Percentiles rank a stretch among this genome's conserved stretches.
phyloP scores from a whole-genome alignment of 1,140 invertebrate species.

The Caenorhabditis latens region DNA sequence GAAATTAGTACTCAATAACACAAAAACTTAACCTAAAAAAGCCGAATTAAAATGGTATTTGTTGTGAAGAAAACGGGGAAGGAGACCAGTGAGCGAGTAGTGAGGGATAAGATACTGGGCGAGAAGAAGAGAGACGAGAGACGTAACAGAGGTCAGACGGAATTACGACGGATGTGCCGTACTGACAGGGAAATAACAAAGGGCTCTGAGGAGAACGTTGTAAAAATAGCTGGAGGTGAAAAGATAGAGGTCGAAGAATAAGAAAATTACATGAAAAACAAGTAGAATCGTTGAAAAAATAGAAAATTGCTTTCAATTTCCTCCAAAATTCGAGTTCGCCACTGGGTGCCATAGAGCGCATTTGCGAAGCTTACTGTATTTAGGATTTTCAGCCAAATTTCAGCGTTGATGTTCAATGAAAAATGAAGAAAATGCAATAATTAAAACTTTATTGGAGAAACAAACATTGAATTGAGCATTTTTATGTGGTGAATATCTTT shows the following conservation, averaged over 20 bases:
- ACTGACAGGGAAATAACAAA: constrained; percentile 3
- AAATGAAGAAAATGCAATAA: no score
- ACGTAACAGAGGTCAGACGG: constrained; percentile 43
- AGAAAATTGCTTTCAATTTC: background rate
- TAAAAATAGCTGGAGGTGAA: constrained; percentile 23
- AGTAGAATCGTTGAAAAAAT: background rate
- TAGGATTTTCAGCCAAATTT: no score
- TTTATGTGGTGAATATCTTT: constrained; percentile 37
- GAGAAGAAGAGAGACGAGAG: constrained; percentile 12
- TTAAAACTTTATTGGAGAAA: constrained; percentile 32
- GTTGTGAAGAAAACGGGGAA: constrained; percentile 35
- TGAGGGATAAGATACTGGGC: background rate
- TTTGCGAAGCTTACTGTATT: background rate
- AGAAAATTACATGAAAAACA: background rate
- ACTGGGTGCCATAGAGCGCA: background rate
- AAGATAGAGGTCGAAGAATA: background rate
- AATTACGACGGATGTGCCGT: constrained; percentile 11
- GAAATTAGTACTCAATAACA: background rate
- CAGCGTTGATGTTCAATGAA: no score
- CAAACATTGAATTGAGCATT: constrained; percentile 33
- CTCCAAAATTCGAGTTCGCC: background rate
- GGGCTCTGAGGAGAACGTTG: constrained; percentile 3
- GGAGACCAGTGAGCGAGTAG: constrained; percentile 13
- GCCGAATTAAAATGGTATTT: constrained; percentile 39
- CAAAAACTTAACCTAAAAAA: background rate